These are phyloP conservation scores for Mechanitis mazaeus DNA, from an alignment of 2,888 invertebrate species.

Conservation along the genomic window DNA sequence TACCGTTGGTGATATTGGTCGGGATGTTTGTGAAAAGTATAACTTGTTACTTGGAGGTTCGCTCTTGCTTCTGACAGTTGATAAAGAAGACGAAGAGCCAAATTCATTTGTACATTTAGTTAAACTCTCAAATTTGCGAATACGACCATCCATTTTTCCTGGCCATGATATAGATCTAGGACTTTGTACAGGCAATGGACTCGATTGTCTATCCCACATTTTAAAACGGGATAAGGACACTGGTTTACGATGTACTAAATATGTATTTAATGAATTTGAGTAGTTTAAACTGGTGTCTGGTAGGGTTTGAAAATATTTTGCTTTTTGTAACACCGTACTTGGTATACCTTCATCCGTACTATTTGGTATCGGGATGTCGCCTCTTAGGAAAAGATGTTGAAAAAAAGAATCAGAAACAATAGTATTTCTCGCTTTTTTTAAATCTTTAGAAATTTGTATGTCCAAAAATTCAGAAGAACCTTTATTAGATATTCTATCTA, in stretches of 20 bases:
- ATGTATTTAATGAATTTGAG: conserved; percentile 80
- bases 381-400: conserved; percentile 81
- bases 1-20: conserved; percentile 63
- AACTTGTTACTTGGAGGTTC: conserved; percentile 78
- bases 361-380: conserved; percentile 43
- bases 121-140: conserved; percentile 69
- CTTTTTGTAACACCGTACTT: conserved; percentile 79
- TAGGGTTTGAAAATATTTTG: conserved; percentile 80
- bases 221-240: conserved; percentile 84
- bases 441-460: conserved; percentile 56
- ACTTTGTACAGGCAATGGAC: conserved; percentile 70
- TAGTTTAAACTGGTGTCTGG: conserved; percentile 56
- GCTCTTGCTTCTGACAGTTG: conserved; percentile 77
- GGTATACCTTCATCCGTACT: conserved; percentile 66
- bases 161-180: conserved; percentile 79
- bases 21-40: conserved; percentile 69
- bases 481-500: conserved; percentile 51
- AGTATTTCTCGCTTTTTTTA: conserved; percentile 76
- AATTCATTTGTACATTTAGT: conserved; percentile 59
- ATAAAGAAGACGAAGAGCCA: conserved; percentile 67
- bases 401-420: conserved; percentile 81
- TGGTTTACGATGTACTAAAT: conserved; percentile 81
- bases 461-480: conserved; percentile 46
- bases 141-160: conserved; percentile 73
- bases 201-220: conserved; percentile 77